Base-by-base conservation (phyloP, 2,113 vertebrate species). In the Channa argus region DNA sequence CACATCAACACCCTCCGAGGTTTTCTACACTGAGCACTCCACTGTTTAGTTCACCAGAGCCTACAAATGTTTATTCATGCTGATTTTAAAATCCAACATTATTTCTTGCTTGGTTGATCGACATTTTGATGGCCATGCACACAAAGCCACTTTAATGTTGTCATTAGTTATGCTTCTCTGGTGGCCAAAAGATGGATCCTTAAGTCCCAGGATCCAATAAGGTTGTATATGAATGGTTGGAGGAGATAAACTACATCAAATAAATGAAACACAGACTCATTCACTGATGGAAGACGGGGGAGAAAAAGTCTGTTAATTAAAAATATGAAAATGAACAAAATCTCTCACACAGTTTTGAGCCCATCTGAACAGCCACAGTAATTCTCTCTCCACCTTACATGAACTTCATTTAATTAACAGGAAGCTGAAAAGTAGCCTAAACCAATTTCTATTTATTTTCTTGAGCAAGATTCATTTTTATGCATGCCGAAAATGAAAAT, bases 131-230 rank as follows among this genome's bases (percentile, higher is more conserved):
- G 87, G 86, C 91, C 79, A 72, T 73, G 67, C 83, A 92, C 91
- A 90, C 93, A 93, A 93, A 94, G 88, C 81, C 83, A 79, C 84
- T 86, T 85, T 92, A 93, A 94, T 94, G 93, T 93, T 78, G 89
- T 93, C 89, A 94, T 95, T 94, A 95, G 93, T 94, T 95, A 87
- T 94, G 93, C 92, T 93, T 92, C 93, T 92, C 84, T 93, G 91
- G 88, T 92, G 92, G 80, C 89, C 89, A 93, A 91, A 93, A 91
- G 93, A 92, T 88, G 89, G 89, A 93, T 90, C 90, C 88, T 75
- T 88, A 91, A 89, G 79, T 90, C 91, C 77, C 77, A 46, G 87
- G 88, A 89, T 90, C 92, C 91, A 83, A 75, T 86, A 72, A 89
- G 89, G 81, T 82, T 80, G 74, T 80, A 75, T 89, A 73, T 92